Evolutionary conservation across 2,113 vertebrate genomes (phyloP).

Genomic region (Onychostoma macrolepis): DNA sequence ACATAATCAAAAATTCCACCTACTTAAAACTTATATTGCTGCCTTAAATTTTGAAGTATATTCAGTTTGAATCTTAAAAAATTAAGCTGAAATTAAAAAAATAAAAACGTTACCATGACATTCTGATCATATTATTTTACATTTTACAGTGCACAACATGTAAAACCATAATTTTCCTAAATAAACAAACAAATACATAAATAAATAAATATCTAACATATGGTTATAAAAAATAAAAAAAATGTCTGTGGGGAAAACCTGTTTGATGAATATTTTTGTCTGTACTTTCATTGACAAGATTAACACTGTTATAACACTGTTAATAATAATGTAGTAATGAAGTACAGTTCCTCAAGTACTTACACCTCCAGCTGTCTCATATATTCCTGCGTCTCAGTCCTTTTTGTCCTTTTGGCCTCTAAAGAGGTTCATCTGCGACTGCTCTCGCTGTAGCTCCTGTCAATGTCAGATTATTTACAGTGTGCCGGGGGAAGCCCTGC

Average conservation of each 20-base stretch:
- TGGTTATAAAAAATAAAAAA: too few species aligned
- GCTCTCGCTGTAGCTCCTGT: constrained; percentile 49
- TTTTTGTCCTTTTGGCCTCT: constrained; percentile 56
- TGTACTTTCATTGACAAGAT: neutral
- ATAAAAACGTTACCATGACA: too few species aligned
- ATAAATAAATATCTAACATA: neutral
- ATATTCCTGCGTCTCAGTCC: constrained; percentile 31
- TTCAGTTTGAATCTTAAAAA: too few species aligned
- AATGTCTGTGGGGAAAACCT: neutral
- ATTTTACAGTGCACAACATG: neutral
- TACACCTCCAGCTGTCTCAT: neutral
- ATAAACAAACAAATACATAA: neutral
- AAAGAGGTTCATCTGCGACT: constrained; percentile 46
- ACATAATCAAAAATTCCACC: neutral
- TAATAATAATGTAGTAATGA: neutral
- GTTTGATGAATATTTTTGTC: neutral
- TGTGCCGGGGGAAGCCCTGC: constrained; percentile 63
- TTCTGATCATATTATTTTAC: too few species aligned
- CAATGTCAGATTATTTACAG: constrained; percentile 66
- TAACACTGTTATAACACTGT: neutral
- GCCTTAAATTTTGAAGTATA: too few species aligned
- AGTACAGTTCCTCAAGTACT: neutral
- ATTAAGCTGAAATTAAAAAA: too few species aligned
- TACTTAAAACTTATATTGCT: too few species aligned
- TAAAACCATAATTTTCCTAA: neutral